Evolutionary conservation across 2,797 vertebrate species (phyloP).

Genomic region (Meriones psammophilus): DNA sequence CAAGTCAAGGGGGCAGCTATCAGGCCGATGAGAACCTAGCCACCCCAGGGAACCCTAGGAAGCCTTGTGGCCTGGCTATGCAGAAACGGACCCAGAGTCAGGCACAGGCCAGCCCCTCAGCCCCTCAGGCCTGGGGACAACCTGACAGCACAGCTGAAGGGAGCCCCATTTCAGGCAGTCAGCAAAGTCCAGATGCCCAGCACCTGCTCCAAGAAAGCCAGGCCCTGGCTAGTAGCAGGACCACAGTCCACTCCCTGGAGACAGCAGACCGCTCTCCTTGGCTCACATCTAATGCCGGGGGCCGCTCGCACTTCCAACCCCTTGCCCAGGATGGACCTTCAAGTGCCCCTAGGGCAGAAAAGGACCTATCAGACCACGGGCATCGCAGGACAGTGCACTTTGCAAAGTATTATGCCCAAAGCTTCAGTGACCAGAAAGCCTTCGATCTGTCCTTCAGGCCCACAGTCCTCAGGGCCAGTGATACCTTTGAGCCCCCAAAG

Average conservation of each 20-base stretch:
- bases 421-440: conserved; percentile 91
- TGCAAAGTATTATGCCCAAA: conserved; percentile 94
- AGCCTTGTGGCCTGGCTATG: background rate
- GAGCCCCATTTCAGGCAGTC: background rate
- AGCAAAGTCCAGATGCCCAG: no score
- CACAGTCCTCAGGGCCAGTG: conserved; percentile 90
- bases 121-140: background rate
- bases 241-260: background rate
- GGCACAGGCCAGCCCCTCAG: no score
- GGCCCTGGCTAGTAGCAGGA: no score
- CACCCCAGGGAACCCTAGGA: background rate
- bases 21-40: background rate
- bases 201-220: background rate
- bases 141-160: background rate
- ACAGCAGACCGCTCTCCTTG: accelerated
- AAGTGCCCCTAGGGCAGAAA: background rate
- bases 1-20: background rate
- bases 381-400: conserved; percentile 45
- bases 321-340: conserved; percentile 17
- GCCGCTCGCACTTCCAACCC: background rate
- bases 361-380: background rate
- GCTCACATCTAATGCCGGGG: accelerated
- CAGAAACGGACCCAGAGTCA: background rate
- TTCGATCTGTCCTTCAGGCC: conserved; percentile 91
- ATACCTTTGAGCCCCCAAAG: conserved; percentile 90